Conservation (phyloP, 2,888 invertebrate genomes). For the Synergus umbraculus region DNA sequence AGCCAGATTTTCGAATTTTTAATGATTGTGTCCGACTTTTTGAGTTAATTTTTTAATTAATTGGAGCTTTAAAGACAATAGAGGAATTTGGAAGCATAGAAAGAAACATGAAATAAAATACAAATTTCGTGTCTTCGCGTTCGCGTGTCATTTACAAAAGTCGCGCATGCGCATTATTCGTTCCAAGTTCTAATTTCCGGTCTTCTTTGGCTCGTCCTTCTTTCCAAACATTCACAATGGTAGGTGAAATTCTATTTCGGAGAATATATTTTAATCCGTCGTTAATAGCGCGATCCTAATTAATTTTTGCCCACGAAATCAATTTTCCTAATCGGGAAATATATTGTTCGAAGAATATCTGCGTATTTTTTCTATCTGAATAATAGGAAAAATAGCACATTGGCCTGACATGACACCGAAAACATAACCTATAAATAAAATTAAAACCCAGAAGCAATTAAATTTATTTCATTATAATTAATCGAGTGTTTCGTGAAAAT, state of each 20-base stretch:
- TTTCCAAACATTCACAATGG: conserved; percentile 71
- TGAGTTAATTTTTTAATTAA: conserved; percentile 39
- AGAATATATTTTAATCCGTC: conserved; percentile 32
- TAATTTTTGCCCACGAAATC: not conserved
- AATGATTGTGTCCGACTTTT: not conserved
- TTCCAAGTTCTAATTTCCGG: conserved; percentile 59
- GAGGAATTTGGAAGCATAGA: conserved; percentile 42
- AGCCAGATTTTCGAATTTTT: not conserved
- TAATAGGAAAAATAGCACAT: not conserved
- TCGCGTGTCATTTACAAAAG: conserved; percentile 46
- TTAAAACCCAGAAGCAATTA: conserved; percentile 46
- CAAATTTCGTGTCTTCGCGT: conserved; percentile 54
- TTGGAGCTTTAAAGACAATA: conserved; percentile 7
- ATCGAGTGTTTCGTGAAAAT: not conserved
- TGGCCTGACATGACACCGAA: not conserved
- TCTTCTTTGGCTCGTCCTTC: conserved; percentile 58
- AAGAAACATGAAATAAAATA: conserved; percentile 47
- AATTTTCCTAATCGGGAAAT: not conserved
- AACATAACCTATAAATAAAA: conserved; percentile 15
- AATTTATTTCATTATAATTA: conserved; percentile 41
- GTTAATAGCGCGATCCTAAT: conserved; percentile 44
- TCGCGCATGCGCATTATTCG: conserved; percentile 52
- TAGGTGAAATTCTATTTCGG: conserved; percentile 60
- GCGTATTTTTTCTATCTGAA: conserved; percentile 1
- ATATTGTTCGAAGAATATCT: not conserved